These are phyloP conservation scores for Vulpes lagopus DNA, from an alignment of 2,113 vertebrate genomes.

Conservation along the genomic window DNA sequence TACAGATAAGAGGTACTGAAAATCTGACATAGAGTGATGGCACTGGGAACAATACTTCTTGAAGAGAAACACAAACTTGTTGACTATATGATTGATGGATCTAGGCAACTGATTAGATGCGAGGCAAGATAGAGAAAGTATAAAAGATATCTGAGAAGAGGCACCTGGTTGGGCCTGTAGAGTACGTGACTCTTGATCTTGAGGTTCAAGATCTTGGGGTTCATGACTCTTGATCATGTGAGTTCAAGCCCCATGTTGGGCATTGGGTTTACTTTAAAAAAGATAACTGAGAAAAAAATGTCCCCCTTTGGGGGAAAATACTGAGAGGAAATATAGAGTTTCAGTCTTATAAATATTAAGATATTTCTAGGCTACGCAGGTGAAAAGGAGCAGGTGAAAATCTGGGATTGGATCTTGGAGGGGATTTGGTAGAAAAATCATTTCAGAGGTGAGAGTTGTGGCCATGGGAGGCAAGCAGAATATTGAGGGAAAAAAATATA, in stretches of 20 bases:
- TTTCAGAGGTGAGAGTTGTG: not conserved
- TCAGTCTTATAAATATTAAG: not conserved
- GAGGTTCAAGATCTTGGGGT: not conserved
- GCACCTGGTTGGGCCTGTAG: not conserved
- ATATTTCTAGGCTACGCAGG: not conserved
- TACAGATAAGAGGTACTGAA: not conserved
- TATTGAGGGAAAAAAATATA: not conserved
- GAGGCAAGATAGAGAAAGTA: not conserved
- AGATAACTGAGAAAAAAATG: constrained; percentile 28
- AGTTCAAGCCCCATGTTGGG: not conserved
- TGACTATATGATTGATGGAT: not conserved
- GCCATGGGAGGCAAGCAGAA: not conserved
- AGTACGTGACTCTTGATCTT: not conserved
- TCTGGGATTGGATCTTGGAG: not conserved
- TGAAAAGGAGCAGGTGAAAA: not conserved
- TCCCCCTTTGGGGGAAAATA: not conserved
- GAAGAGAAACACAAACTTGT: not conserved
- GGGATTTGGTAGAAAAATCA: not conserved
- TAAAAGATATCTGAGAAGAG: not conserved
- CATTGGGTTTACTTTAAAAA: not conserved
- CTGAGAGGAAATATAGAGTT: not conserved
- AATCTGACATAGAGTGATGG: not conserved
- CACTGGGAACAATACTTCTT: not conserved
- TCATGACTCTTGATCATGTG: not conserved
- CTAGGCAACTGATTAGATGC: not conserved